Base-by-base conservation (phyloP, 2,888 invertebrate species). In the Capitulum mitella region DNA sequence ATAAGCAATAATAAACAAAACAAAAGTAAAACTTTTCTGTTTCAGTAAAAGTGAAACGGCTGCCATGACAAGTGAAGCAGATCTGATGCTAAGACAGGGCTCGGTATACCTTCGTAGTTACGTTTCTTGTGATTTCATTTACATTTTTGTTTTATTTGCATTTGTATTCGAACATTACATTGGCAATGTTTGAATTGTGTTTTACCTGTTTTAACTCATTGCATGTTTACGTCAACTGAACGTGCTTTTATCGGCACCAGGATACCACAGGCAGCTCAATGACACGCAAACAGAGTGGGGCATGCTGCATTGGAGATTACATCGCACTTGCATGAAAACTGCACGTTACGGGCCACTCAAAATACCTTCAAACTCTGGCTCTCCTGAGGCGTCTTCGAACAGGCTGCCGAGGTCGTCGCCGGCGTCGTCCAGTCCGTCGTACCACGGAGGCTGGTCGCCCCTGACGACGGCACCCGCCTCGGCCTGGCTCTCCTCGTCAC, bases 361-460 rank as follows among this genome's bases (percentile, higher is more conserved):
- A 14, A 51, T 78, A 5, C 78, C 79, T 22, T 78, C 81, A 58
- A 78, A 80, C 34, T 78, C 79, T 8, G 40, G 61, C 19, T 75
- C 74, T 14, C 77, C 46, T 5, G 79, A 61, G 22, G 48, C 51
- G 1, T 80, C 70, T 22, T 77, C 78, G 61, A 48, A 43, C 6
- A n/a, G 22, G 34, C 51, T n/a, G 5, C 58, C 78, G 22, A n/a
- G 34, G 29, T 37, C 77, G 32, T 46, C 34, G 29, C 77, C 74
- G 29, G 16, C 16, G 48, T 54, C 43, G 5, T 32, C 0, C 19
- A 43, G 54, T 12, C n/a, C 12, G 29, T 75, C 46, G 22, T 43
- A 29, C 54, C 75, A 32, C 29, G 10, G 29, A 14, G 61, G 61
- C 32, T 61, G 32, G 14, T 29, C 32, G 29, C n/a, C 10, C 10